Percentiles rank a stretch among this genome's conserved stretches.
These are phyloP conservation scores for Lacanobia wlatinum DNA, from an alignment of 2,888 invertebrate genomes.

Conservation along the genomic window DNA sequence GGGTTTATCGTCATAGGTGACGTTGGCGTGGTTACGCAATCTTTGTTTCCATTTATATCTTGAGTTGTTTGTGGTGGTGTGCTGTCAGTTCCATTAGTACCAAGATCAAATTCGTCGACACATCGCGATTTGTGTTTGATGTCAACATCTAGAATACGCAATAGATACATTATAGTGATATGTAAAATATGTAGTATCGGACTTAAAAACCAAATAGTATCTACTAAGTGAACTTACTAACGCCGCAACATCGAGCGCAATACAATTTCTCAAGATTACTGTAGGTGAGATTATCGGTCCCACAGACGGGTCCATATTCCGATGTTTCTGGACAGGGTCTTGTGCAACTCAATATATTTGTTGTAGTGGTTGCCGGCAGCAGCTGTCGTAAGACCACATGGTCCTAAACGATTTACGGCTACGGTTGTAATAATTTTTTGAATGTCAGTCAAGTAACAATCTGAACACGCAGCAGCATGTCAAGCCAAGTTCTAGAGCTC, in stretches of 20 bases:
- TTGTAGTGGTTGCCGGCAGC: slow-evolving; percentile 30
- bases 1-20: too few relatives aligned
- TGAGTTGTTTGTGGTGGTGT: not conserved
- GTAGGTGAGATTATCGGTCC: slow-evolving; percentile 80
- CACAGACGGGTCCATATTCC: slow-evolving; percentile 87
- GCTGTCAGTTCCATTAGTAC: not conserved
- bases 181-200: too few relatives aligned
- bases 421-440: slow-evolving; percentile 42
- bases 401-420: slow-evolving; percentile 11
- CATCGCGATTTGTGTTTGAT: slow-evolving; percentile 46
- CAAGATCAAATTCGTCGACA: slow-evolving; percentile 29
- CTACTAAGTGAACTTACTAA: slow-evolving; percentile 74
- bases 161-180: too few relatives aligned
- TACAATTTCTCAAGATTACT: slow-evolving; percentile 75
- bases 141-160: slow-evolving; percentile 58
- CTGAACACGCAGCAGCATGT: too few relatives aligned
- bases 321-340: slow-evolving; percentile 76
- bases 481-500: too few relatives aligned
- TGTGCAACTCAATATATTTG: not conserved
- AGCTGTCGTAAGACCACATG: slow-evolving; percentile 27
- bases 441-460: not conserved
- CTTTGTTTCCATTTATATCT: slow-evolving; percentile 11
- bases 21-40: slow-evolving; percentile 6
- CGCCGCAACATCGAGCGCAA: slow-evolving; percentile 83
- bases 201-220: not conserved